Conservation (phyloP, 2,113 vertebrate species). For the Boulengeromyrus knoepffleri region DNA sequence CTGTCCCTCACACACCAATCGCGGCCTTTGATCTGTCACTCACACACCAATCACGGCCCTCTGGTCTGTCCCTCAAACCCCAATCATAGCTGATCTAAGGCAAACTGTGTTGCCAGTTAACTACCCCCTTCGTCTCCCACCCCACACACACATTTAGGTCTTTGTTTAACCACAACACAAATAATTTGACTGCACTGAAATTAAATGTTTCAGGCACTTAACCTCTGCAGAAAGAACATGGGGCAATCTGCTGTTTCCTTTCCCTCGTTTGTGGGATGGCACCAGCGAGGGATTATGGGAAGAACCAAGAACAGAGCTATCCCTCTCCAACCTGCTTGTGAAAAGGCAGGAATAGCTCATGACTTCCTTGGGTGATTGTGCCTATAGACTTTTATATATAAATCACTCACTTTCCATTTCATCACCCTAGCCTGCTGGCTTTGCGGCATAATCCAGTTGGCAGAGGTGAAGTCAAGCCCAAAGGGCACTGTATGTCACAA, state of each 20-base stretch:
- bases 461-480: constrained; percentile 9
- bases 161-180: neutral
- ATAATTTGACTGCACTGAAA: neutral
- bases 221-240: neutral
- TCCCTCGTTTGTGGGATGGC: neutral
- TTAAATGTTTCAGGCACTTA: neutral
- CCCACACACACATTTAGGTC: neutral
- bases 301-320: neutral
- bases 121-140: neutral
- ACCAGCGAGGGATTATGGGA: constrained; percentile 7
- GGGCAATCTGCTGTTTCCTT: neutral
- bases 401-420: constrained; percentile 15
- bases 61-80: neutral
- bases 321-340: neutral
- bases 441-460: neutral
- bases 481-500: neutral
- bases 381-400: neutral
- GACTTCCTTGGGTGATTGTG: neutral
- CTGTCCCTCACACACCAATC: too few species aligned
- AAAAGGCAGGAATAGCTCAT: neutral
- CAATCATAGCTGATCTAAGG: neutral
- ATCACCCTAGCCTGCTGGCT: neutral
- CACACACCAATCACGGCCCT: neutral
- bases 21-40: too few species aligned
- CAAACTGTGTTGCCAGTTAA: neutral